phyloP scores from a whole-genome alignment of 2,113 vertebrate genomes.

The Pseudonaja textilis region DNA sequence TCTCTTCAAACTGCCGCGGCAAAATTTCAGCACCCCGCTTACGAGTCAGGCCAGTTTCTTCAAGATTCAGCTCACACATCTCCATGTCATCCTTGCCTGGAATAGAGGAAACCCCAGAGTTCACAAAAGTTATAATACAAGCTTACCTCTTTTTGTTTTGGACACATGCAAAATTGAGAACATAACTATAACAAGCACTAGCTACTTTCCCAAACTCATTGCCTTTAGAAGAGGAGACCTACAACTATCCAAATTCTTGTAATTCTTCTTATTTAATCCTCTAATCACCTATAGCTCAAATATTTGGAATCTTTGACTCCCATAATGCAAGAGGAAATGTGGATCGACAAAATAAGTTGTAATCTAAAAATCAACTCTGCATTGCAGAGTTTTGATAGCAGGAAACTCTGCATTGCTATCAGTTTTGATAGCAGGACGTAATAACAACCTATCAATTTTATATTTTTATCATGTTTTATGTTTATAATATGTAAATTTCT shows the following conservation, averaged over 20 bases:
- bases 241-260: background rate
- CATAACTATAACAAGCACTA: background rate
- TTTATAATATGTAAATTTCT: background rate
- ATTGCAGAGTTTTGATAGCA: background rate
- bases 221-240: background rate
- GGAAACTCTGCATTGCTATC: background rate
- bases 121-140: background rate
- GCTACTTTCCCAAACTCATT: background rate
- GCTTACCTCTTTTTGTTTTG: background rate
- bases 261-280: background rate
- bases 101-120: background rate
- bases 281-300: background rate
- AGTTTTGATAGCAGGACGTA: background rate
- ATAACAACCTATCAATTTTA: background rate
- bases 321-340: background rate
- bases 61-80: slow-evolving; percentile 97
- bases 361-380: background rate
- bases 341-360: background rate
- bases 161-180: background rate
- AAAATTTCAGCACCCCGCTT: slow-evolving; percentile 95
- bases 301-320: background rate
- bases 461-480: background rate
- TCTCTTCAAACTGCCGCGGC: slow-evolving; percentile 92
- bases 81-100: slow-evolving; percentile 98
- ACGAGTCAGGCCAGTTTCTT: slow-evolving; percentile 93